phyloP scores from a whole-genome alignment of 2,113 vertebrate genomes.

The Puffinus mauretanicus region DNA sequence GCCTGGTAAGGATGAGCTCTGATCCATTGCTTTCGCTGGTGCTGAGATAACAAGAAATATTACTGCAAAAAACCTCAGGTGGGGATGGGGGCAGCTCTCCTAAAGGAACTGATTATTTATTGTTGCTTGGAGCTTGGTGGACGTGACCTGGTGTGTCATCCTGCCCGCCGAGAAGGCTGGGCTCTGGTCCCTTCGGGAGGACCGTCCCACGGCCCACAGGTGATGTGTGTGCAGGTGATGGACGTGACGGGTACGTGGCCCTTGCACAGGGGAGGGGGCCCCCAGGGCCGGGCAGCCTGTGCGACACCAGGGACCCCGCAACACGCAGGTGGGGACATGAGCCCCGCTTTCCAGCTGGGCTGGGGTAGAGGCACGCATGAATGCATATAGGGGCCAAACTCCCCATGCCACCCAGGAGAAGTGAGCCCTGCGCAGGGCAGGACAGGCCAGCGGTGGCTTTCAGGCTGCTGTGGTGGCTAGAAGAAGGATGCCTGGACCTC shows the following conservation, averaged over 20 bases:
- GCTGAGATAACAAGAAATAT: background rate
- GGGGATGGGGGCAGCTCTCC: background rate
- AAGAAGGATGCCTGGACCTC: background rate
- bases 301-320: background rate
- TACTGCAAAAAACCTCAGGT: background rate
- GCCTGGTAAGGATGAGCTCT: background rate
- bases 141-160: background rate
- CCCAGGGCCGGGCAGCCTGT: fast-evolving
- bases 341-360: background rate
- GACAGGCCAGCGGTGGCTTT: background rate
- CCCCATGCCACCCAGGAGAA: background rate
- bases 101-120: background rate
- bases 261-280: background rate
- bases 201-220: fast-evolving
- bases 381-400: background rate
- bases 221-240: background rate
- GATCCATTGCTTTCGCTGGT: background rate
- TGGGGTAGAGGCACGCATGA: fast-evolving
- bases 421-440: background rate
- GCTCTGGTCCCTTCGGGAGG: background rate
- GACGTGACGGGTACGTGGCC: fast-evolving
- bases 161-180: background rate
- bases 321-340: background rate
- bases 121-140: background rate
- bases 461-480: background rate